Conservation (phyloP, 2,888 invertebrate species). For the Autographa gamma region DNA sequence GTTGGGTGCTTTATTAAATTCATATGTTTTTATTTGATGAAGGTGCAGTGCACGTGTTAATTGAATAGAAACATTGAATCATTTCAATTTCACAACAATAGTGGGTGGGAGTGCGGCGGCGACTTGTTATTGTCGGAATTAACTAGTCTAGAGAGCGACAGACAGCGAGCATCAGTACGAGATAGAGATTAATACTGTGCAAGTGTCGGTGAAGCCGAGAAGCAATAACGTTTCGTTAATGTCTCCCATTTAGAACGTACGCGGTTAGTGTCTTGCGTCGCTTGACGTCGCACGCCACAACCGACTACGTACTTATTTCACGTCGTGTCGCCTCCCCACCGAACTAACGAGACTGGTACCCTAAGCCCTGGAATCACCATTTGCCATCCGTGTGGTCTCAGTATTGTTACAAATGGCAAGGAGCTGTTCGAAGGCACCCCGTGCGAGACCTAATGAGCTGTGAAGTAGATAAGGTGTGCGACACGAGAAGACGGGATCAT, state of each 20-base stretch:
- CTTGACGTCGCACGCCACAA: constrained; percentile 72
- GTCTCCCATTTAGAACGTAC: constrained; percentile 84
- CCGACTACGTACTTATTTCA: constrained; percentile 72
- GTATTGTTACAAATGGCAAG: constrained; percentile 87
- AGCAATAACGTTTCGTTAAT: constrained; percentile 87
- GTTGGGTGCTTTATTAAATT: constrained; percentile 23
- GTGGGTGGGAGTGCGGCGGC: constrained; percentile 27
- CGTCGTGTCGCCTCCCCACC: constrained; percentile 69
- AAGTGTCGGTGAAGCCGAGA: constrained; percentile 82
- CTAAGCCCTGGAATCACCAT: constrained; percentile 82
- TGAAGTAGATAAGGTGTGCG: constrained; percentile 89
- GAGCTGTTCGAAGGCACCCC: constrained; percentile 80
- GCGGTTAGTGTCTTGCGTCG: constrained; percentile 81
- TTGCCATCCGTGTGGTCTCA: constrained; percentile 79
- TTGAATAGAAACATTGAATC: constrained; percentile 38
- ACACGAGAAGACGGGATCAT: constrained; percentile 81
- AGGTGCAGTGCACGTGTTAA: constrained; percentile 27
- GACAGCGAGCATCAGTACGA: constrained; percentile 72
- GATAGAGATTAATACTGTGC: constrained; percentile 85
- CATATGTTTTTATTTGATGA: constrained; percentile 17
- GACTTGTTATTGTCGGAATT: constrained; percentile 71
- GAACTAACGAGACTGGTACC: constrained; percentile 77
- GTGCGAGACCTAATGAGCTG: constrained; percentile 87
- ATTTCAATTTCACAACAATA: constrained; percentile 43
- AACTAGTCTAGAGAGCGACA: constrained; percentile 70